Base-by-base conservation (phyloP, 2,113 vertebrate species). In the Garra rufa region DNA sequence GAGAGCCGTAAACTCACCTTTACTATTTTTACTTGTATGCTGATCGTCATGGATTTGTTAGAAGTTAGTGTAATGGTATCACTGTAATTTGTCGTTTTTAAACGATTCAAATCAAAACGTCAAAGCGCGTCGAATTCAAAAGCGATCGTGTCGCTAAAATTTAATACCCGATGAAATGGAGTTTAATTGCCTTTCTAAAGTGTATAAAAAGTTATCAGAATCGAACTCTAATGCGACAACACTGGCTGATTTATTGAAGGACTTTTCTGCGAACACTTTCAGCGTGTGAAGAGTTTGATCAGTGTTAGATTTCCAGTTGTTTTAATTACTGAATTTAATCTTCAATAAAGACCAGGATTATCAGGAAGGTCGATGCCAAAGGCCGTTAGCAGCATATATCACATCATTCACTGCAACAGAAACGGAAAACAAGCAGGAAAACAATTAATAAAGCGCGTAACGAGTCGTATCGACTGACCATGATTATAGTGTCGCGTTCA, bases 11-110 rank as follows among this genome's bases (percentile, higher is more conserved):
- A 30, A 59, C 14, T 63, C 10, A 3, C 57, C 28, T 59, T 46
- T 77, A 74, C 14, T 65, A 21, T 65, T 61, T 55, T 44, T 9
- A 57, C n/a, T 43, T 14, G 24, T 67, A 13, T 52, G 28, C 19
- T 76, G 2, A 38, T 3, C 9, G 17, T 65, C n/a, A 55, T 81
- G 50, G 67, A 81, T 85, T 57, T 52, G 24, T 13, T 3, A 81
- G n/a, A 11, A 48, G 8, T 26, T 74, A 4, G 11, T 17, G 0
- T 46, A 17, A 8, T 38, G 41, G 34, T n/a, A 52, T 38, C 6
- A 2, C 3, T 61, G 26, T 57, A 57, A 38, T 63, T 43, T 15
- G 24, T 28, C 7, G 43, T 59, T 24, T 76, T 14, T 1, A 69
- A 41, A 38, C 10, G 1, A 21, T 21, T 21, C 50, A 8, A 52